A percentile compares a stretch with the other conserved stretches of the same genome.
These are phyloP conservation scores for Apantesis nais DNA, from an alignment of 2,888 invertebrate species.

Conservation along the genomic window DNA sequence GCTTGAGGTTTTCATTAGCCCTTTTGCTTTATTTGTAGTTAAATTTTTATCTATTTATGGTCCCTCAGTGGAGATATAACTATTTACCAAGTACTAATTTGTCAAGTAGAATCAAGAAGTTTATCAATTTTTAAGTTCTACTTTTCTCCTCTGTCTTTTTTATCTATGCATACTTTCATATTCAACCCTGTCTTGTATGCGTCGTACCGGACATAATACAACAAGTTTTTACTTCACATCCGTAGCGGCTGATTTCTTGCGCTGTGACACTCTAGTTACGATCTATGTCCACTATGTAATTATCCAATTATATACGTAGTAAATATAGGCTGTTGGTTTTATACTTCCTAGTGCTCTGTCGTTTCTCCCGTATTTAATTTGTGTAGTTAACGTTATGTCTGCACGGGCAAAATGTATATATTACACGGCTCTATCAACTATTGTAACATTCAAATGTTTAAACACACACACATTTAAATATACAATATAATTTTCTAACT, in stretches of 20 bases:
- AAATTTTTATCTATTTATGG: too few relatives aligned
- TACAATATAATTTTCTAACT: background rate
- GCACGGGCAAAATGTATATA: background rate
- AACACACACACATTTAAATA: background rate
- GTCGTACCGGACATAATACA: slow-evolving; percentile 33
- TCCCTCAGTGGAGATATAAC: too few relatives aligned
- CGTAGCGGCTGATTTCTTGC: slow-evolving; percentile 71
- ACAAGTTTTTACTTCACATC: slow-evolving; percentile 55
- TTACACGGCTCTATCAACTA: background rate
- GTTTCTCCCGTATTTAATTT: background rate
- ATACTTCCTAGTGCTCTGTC: background rate
- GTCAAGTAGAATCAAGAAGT: too few relatives aligned
- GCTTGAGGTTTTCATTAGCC: too few relatives aligned
- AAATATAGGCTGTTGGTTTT: slow-evolving; percentile 43
- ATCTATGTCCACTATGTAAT: slow-evolving; percentile 69
- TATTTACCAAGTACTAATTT: too few relatives aligned
- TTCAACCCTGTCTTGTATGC: slow-evolving; percentile 30
- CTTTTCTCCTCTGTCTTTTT: background rate
- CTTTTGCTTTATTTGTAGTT: too few relatives aligned
- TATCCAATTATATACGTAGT: slow-evolving; percentile 56
- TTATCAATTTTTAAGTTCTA: background rate
- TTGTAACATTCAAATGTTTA: background rate
- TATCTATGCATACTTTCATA: background rate
- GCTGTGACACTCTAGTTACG: slow-evolving; percentile 78
- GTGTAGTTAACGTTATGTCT: background rate